Evolutionary conservation across 2,113 vertebrate genomes (phyloP), one percentile per base, ranked within the genome.

Genomic region (Labrus mixtus): DNA sequence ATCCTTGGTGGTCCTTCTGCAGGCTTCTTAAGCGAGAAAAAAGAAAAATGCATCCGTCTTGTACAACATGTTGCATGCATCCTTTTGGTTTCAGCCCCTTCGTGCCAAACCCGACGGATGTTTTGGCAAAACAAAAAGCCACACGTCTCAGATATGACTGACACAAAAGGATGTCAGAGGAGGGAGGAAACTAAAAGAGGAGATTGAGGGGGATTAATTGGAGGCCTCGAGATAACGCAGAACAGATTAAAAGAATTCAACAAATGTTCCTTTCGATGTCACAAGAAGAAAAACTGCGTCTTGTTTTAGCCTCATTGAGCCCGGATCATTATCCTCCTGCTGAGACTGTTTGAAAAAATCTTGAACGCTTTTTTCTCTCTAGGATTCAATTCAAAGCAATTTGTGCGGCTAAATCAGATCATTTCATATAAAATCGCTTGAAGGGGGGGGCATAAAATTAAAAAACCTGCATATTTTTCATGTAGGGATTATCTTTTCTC

Each of bases 1-100:
- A 68, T 86, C 90, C 73, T 89, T 87, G 92, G 91, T 93, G 92
- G 91, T 92, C 92, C 86, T 58, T 0, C 12, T n/a, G n/a, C 33
- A 63, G 73, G 55, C 50, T 78, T 87, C 77, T 76, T 67, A 86
- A 84, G 57, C 56, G 13, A 19, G 59, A 72, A 13, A 56, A 60
- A 39, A 37, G 39, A 69, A 82, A 79, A 71, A 69, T 56, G 11
- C 43, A 64, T 76, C 59, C 46, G 22, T 74, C 46, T 78, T 75
- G 73, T 83, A 75, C 83, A 90, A 90, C 80, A 90, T 89, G 88
- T 90, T 87, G 79, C 76, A 73, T 83, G 82, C 81, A 86, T 88
- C 70, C 63, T 76, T 76, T 72, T 83, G 78, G 79, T 78, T 88
- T 83, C 4, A 6, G 43, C 48, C 45, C 48, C 45, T 54, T 20